Base-by-base conservation (phyloP, 2,113 vertebrate genomes). In the Oncorhynchus gorbuscha region DNA sequence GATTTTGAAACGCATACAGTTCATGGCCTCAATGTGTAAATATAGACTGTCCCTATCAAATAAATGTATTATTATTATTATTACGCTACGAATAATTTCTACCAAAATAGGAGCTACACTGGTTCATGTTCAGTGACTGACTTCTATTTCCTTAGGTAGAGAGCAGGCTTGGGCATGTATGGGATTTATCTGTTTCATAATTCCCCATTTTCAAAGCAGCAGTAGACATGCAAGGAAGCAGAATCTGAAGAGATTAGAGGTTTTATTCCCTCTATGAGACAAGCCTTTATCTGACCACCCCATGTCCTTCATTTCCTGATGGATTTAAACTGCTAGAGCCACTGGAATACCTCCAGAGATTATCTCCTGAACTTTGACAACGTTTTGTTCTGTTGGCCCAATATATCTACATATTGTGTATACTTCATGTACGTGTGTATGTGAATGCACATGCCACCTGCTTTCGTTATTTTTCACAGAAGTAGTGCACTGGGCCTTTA, bases 161-260 rank as follows among this genome's bases (percentile, higher is more conserved):
- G 72, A 76, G 49, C 7, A 12, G 4, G 68, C 59, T 69, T 45
- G 67, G 49, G 67, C 68, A 69, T 58, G 22, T 3, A 69, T 49
- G 51, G 76, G 62, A 81, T 82, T 82, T 76, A 12, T 26, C 26
- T 24, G 64, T 66, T 73, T 28, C 5, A 16, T 30, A 67, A 67
- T 67, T 67, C 32, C 71, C 35, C 75, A 79, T 70, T 81, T 84
- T 84, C 74, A 79, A 80, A 80, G 81, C 55, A 58, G 32, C 59
- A 39, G 80, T 3, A 81, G 71, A 74, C 86, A 80, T 76, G 77
- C 35, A 4, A 78, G 71, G 72, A 58, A 45, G 55, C 55, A 58
- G 55, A 70, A 22, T 71, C 78, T 49, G 72, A 28, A 79, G 48
- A 75, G 81, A 59, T 71, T 69, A 64, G 79, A 84, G 58, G 77